Percentiles rank a stretch among this genome's conserved stretches.
Conservation (phyloP, 1,140 invertebrate species). For the Ostrea denselamellosa region DNA sequence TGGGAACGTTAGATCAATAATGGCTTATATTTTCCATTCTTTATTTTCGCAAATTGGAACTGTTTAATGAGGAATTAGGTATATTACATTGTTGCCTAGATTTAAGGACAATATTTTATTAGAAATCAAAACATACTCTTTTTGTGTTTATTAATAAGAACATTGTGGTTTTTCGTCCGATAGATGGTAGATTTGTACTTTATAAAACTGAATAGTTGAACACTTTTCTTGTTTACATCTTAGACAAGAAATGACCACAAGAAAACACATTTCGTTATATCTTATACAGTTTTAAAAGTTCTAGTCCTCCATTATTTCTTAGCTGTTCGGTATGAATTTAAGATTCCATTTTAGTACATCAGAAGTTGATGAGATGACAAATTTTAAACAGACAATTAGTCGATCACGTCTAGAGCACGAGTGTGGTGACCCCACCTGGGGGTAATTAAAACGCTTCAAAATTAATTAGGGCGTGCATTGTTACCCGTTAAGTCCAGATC, state of each 20-base stretch:
- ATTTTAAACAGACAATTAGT: neutral
- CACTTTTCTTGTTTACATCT: no score
- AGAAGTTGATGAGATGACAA: neutral
- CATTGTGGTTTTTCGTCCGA: no score
- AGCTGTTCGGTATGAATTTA: neutral
- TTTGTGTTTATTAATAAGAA: no score
- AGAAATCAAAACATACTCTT: neutral
- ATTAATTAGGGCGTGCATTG: neutral
- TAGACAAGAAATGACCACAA: no score
- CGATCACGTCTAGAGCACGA: neutral
- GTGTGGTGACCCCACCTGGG: neutral
- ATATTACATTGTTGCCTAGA: neutral
- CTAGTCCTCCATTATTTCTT: neutral
- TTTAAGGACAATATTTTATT: neutral
- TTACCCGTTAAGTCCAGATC: neutral
- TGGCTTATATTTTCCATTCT: neutral
- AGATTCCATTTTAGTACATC: neutral
- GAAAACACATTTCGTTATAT: no score
- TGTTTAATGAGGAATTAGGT: neutral
- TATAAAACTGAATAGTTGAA: no score
- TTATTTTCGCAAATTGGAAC: neutral
- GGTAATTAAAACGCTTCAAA: conserved; percentile 34
- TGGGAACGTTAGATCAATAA: neutral
- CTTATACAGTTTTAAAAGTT: no score
- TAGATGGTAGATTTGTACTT: no score